Evolutionary conservation across 2,113 vertebrate species (phyloP), one percentile per base, ranked within the genome.

Genomic region (Pterophyllum scalare): DNA sequence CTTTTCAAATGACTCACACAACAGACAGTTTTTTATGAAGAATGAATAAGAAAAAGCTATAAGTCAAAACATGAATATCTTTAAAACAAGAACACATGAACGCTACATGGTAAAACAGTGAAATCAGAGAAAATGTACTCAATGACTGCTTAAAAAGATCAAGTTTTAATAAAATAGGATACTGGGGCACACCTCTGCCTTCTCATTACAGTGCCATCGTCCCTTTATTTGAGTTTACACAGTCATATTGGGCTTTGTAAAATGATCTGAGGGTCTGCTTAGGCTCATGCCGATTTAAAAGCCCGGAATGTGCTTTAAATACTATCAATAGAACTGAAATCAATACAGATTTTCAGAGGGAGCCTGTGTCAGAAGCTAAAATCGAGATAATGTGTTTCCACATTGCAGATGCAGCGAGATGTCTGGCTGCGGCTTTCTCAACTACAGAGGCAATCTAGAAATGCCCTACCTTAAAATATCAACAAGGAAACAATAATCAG

Each of bases 301-400:
- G 24, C 60, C 31, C 6, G n/a, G 75, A 62, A 46, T 2, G 19
- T 64, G 58, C 58, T 77, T 88, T 90, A 43, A 81, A 84, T 64
- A 74, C 75, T 65, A 28, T 70, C 38, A 75, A 76, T 80, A 70
- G 20, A 82, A 82, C 40, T 61, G 38, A 82, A 87, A 87, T 86
- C 87, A 59, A 88, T 84, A 83, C 10, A 81, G 67, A 62, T 84
- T 84, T 87, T 82, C 28, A 80, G 58, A 79, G 56, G 31, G 59
- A 81, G 86, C 38, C 35, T 22, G 70, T 57, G 56, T 88, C 38
- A 19, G 40, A 58, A 46, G 49, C 59, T 58, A 78, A 82, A 76
- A 81, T 31, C 12, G 40, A 79, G 81, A 79, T 64, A 75, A 83
- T 77, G 46, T 75, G n/a, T 87, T 88, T 77, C 9, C n/a, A 62